Evolutionary conservation across 2,113 vertebrate species (phyloP).

Genomic region (Bostrychus sinensis): DNA sequence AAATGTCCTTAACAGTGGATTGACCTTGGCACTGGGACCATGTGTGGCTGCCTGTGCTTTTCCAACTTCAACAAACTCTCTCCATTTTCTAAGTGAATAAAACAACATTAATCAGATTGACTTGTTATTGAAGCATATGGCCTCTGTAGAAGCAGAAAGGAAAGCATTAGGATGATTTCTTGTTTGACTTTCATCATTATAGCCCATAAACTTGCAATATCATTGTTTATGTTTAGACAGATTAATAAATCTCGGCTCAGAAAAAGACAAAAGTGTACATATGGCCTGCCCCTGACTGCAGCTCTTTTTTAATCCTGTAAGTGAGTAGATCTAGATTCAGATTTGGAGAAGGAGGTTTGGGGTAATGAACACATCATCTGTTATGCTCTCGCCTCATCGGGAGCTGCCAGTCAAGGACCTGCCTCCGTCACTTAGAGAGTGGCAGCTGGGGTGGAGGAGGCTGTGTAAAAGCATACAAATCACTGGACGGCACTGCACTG

Average conservation of each 20-base stretch:
- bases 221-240: neutral
- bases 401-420: conserved; percentile 46
- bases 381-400: conserved; percentile 26
- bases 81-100: neutral
- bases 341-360: conserved; percentile 23
- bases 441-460: conserved; percentile 40
- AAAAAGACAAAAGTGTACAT: conserved; percentile 2
- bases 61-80: neutral
- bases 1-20: conserved; percentile 18
- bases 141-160: neutral
- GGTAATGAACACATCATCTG: conserved; percentile 21
- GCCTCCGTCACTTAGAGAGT: conserved; percentile 19
- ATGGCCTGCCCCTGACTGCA: neutral
- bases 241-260: conserved; percentile 8
- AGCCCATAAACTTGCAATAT: neutral
- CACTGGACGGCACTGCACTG: conserved; percentile 25
- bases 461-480: conserved; percentile 29
- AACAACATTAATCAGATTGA: neutral
- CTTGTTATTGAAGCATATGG: neutral
- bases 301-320: neutral
- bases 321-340: neutral
- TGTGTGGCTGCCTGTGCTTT: neutral
- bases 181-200: conserved; percentile 6
- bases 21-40: conserved; percentile 15
- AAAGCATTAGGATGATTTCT: neutral